Conservation (phyloP, 2,888 invertebrate genomes). For the Oasisia sp. region DNA sequence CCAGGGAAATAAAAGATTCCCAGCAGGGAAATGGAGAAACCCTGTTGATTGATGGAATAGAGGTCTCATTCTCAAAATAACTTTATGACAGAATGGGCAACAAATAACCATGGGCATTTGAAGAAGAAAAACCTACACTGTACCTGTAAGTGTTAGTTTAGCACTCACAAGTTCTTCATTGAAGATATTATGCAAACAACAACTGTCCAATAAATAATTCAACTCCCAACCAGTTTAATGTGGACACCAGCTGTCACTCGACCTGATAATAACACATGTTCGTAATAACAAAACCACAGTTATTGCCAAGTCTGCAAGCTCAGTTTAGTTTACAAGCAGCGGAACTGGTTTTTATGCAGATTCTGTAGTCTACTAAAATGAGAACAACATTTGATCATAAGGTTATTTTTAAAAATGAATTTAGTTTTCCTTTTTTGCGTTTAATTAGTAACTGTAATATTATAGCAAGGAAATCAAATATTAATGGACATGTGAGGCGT, state of each 20-base stretch:
- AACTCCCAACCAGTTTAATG: neutral
- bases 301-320: neutral
- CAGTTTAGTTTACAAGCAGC: neutral
- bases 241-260: neutral
- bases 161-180: neutral
- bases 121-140: neutral
- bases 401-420: neutral
- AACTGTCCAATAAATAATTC: conserved; percentile 5
- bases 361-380: neutral
- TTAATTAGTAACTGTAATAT: neutral
- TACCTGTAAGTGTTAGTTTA: neutral
- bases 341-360: neutral
- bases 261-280: neutral
- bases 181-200: neutral
- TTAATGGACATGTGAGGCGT: neutral
- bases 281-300: neutral
- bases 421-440: neutral
- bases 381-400: neutral
- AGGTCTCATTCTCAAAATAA: too few species aligned
- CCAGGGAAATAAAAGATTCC: too few species aligned
- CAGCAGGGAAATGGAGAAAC: too few species aligned
- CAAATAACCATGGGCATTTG: too few species aligned
- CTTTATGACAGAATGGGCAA: too few species aligned
- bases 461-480: neutral
- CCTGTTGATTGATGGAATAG: too few species aligned